A percentile compares a stretch with the other conserved stretches of the same genome.
phyloP scores from a whole-genome alignment of 2,888 invertebrate genomes.

The Drosophila phalerata region DNA sequence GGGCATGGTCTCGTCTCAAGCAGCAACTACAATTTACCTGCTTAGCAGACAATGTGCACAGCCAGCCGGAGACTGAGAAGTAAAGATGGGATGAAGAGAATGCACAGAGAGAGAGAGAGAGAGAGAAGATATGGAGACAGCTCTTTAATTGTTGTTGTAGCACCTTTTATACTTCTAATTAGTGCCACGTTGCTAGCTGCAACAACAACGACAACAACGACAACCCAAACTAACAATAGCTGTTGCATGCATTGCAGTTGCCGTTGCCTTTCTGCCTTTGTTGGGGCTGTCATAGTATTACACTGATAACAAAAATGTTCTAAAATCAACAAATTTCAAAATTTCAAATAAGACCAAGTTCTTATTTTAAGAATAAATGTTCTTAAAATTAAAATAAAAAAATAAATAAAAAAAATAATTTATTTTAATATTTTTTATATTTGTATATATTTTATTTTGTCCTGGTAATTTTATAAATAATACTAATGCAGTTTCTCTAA shows the following conservation, averaged over 20 bases:
- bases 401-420: too few species aligned
- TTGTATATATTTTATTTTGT: too few species aligned
- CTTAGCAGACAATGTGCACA: slow-evolving; percentile 64
- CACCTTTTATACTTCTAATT: slow-evolving; percentile 81
- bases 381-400: too few species aligned
- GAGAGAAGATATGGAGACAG: slow-evolving; percentile 28
- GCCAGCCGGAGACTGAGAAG: slow-evolving; percentile 28
- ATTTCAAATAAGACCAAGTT: too few species aligned
- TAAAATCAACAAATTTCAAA: too few species aligned
- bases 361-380: too few species aligned
- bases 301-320: too few species aligned
- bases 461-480: too few species aligned
- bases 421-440: too few species aligned
- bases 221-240: slow-evolving; percentile 10
- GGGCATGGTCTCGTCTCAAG: slow-evolving; percentile 58
- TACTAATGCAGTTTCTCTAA: too few species aligned
- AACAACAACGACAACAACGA: slow-evolving; percentile 48
- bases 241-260: slow-evolving; percentile 66
- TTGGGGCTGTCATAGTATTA: slow-evolving; percentile 57
- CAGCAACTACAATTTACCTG: slow-evolving; percentile 70
- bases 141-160: slow-evolving; percentile 66
- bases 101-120: too few species aligned
- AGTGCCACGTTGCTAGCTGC: slow-evolving; percentile 75
- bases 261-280: slow-evolving; percentile 49
- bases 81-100: neutral